phyloP scores from a whole-genome alignment of 2,113 vertebrate genomes.

The Osmerus eperlanus region DNA sequence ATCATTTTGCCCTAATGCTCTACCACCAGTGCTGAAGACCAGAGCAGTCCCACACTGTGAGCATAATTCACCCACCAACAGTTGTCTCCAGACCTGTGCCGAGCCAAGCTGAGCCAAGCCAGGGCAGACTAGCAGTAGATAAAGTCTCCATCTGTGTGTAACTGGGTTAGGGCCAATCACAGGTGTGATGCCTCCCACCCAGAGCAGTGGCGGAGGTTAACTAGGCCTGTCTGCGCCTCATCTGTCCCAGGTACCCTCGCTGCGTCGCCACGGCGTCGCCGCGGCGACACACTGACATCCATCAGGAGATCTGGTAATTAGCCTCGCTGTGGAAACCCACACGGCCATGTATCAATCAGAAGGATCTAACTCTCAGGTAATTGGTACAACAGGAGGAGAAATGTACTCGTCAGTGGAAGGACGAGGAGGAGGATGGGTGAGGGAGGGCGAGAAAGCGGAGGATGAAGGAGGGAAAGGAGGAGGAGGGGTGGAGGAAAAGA shows the following conservation, averaged over 20 bases:
- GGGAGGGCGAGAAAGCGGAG: conserved; percentile 14
- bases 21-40: too few relatives aligned
- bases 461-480: conserved; percentile 3
- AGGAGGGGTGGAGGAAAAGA: neutral
- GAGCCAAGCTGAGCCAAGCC: too few relatives aligned
- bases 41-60: too few relatives aligned
- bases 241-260: conserved; percentile 21
- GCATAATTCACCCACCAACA: too few relatives aligned
- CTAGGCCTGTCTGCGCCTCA: conserved; percentile 37
- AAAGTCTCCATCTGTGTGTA: conserved; percentile 36
- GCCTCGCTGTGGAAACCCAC: neutral
- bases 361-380: conserved; percentile 56
- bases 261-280: neutral
- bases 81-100: too few relatives aligned
- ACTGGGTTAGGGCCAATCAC: conserved; percentile 63
- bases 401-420: conserved; percentile 40
- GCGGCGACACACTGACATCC: neutral
- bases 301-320: conserved; percentile 8
- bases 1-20: too few relatives aligned
- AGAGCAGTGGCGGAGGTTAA: conserved; percentile 51
- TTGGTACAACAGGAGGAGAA: conserved; percentile 51
- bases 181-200: conserved; percentile 60
- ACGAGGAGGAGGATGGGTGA: neutral
- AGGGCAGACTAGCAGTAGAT: too few relatives aligned
- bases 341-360: conserved; percentile 64